Base-by-base conservation (phyloP, 2,888 invertebrate genomes). In the Therioaphis trifolii region DNA sequence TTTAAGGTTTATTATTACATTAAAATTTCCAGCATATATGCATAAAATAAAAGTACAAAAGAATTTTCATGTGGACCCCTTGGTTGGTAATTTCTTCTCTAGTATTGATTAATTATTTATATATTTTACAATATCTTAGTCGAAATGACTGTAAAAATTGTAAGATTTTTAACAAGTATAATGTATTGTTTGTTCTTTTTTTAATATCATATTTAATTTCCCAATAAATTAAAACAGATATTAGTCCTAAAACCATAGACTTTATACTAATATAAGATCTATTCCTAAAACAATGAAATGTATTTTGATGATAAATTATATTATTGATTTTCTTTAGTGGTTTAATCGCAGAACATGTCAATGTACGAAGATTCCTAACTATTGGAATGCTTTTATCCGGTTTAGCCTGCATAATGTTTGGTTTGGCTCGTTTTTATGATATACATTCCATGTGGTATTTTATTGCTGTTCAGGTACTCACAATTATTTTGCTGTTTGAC, bases 371-470 rank as follows among this genome's bases (percentile, higher is more conserved):
- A 88, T 98, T 97, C 89, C 91, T 98, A n/a, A 91, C 95, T 0
- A 88, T 94, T 43, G 98, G 98, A 72, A 98, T 98, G 98, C 89
- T 98, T 55, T 88, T 93, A 2, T 96, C 96, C 0, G 97, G 97
- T 0, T 89, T 95, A 5, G 94, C 95, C 87, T 94, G 95, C 85
- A 96, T 96, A 87, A 89, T 96, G 61, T 96, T 98, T 89, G 98
- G 98, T 15, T 90, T 97, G 14, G 98, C 95, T 0, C 93, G 92
- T 87, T 92, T 93, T 0, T 94, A 93, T 87, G 90, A 93, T 80
- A 94, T 98, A 84, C 98, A 98, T 88, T 91, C 90, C 86, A 90
- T 97, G 66, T 91, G 91, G 86, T 98, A 94, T 89, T 98, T 96
- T 88, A 88, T 98, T 18, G 85, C 94, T 2, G 92, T 97, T 14